Evolutionary conservation across 2,797 vertebrate species (phyloP).

Genomic region (Sebastolobus altivelis): DNA sequence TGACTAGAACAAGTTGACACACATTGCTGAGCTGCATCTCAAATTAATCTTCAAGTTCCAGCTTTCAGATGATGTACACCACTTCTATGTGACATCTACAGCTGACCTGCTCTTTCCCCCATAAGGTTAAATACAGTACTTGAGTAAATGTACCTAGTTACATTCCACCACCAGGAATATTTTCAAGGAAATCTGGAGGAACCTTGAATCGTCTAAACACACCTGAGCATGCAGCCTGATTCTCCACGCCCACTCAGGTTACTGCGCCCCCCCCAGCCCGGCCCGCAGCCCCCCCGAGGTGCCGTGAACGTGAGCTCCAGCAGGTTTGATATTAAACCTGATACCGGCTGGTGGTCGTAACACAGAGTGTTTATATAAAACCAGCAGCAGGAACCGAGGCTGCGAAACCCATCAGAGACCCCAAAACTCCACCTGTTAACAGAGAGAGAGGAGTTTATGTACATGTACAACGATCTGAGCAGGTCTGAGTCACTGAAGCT

Average conservation of each 20-base stretch:
- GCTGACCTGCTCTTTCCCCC: too few relatives aligned
- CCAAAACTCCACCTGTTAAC: conserved; percentile 42
- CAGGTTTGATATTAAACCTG: conserved; percentile 76
- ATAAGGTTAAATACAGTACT: too few relatives aligned
- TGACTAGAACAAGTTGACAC: too few relatives aligned
- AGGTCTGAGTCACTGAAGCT: neutral
- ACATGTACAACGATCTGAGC: neutral
- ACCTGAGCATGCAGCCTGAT: conserved; percentile 77
- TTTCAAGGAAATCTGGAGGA: neutral
- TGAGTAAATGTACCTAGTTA: neutral
- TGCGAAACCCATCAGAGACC: conserved; percentile 62
- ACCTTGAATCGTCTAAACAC: conserved; percentile 70
- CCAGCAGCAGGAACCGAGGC: conserved; percentile 40
- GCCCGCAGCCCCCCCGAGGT: conserved; percentile 48
- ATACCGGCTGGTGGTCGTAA: conserved; percentile 50
- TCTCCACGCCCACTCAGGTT: conserved; percentile 75
- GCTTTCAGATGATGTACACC: too few relatives aligned
- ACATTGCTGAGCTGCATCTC: too few relatives aligned
- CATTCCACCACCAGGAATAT: neutral
- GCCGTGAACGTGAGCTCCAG: conserved; percentile 54
- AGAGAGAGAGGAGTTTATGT: neutral
- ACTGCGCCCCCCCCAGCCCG: conserved; percentile 26
- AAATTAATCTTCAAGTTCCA: too few relatives aligned
- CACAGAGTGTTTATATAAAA: conserved; percentile 63
- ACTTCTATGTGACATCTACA: too few relatives aligned